Conservation (phyloP, 2,113 vertebrate species). For the Nansenia antarctica region DNA sequence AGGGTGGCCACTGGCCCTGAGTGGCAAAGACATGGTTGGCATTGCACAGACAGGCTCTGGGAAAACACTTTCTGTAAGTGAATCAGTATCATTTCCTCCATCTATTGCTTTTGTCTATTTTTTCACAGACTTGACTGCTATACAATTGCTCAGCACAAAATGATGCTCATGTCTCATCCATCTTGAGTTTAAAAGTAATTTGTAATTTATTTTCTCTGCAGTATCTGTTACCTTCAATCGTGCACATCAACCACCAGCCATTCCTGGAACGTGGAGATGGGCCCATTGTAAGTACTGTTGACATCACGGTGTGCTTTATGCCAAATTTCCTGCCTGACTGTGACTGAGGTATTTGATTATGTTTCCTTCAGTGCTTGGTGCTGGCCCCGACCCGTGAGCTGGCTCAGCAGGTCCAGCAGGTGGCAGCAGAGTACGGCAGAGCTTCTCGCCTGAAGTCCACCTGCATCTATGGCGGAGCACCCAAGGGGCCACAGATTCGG, state of each 20-base stretch:
- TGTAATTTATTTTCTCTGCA: conserved; percentile 22
- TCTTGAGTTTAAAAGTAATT: background rate
- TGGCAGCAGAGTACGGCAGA: conserved; percentile 95
- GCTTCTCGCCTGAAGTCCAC: conserved; percentile 95
- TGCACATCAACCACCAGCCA: conserved; percentile 98
- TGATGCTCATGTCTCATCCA: too few relatives aligned
- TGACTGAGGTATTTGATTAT: background rate
- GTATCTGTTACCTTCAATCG: conserved; percentile 95
- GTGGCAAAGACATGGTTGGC: conserved; percentile 97
- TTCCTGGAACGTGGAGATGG: conserved; percentile 97
- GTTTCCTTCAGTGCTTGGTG: conserved; percentile 79
- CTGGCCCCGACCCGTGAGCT: conserved; percentile 95
- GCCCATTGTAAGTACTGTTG: conserved; percentile 82
- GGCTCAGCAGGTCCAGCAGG: conserved; percentile 98
- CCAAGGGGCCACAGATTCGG: conserved; percentile 96
- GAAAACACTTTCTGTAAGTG: conserved; percentile 93
- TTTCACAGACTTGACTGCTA: background rate
- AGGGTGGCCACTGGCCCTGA: conserved; percentile 96
- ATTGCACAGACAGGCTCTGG: conserved; percentile 98
- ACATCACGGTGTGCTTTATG: too few relatives aligned
- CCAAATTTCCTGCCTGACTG: background rate
- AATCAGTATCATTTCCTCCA: background rate
- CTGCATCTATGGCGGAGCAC: conserved; percentile 96
- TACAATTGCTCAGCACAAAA: background rate
- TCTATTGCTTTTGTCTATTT: background rate